A percentile compares a stretch with the other conserved stretches of the same genome.
Evolutionary conservation across 2,113 vertebrate genomes (phyloP).

Genomic region (Pluvianellus socialis): DNA sequence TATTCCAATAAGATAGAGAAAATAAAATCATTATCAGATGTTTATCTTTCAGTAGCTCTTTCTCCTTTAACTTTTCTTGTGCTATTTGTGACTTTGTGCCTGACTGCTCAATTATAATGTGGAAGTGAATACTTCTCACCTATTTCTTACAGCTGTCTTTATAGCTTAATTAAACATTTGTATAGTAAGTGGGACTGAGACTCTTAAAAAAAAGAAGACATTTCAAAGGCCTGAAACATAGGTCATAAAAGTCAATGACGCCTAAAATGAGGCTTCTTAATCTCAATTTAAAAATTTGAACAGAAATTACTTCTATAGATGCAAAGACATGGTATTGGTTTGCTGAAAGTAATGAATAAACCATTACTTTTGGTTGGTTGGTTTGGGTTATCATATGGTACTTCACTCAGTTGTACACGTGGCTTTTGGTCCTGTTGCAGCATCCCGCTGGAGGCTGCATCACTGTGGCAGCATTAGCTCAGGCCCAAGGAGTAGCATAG

Average conservation of each 20-base stretch:
- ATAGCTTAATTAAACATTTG: neutral
- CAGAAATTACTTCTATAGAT: neutral
- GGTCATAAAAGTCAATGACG: neutral
- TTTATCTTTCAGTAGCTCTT: neutral
- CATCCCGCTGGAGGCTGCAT: accelerated
- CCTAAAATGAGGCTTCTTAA: neutral
- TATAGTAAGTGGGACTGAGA: neutral
- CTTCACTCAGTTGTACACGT: neutral
- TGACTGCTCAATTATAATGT: neutral
- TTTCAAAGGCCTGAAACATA: neutral
- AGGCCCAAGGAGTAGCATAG: neutral
- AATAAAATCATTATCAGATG: neutral
- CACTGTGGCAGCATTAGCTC: neutral
- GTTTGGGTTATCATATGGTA: neutral
- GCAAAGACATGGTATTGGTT: neutral
- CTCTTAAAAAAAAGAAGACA: neutral
- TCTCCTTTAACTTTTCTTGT: neutral
- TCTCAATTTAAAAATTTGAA: neutral
- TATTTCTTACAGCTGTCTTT: neutral
- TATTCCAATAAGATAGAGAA: neutral
- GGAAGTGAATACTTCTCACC: neutral
- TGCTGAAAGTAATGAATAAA: neutral
- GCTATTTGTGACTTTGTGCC: neutral
- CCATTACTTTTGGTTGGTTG: neutral
- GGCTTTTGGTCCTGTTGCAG: neutral